phyloP scores from a whole-genome alignment of 2,113 vertebrate genomes.

The Axis porcinus region DNA sequence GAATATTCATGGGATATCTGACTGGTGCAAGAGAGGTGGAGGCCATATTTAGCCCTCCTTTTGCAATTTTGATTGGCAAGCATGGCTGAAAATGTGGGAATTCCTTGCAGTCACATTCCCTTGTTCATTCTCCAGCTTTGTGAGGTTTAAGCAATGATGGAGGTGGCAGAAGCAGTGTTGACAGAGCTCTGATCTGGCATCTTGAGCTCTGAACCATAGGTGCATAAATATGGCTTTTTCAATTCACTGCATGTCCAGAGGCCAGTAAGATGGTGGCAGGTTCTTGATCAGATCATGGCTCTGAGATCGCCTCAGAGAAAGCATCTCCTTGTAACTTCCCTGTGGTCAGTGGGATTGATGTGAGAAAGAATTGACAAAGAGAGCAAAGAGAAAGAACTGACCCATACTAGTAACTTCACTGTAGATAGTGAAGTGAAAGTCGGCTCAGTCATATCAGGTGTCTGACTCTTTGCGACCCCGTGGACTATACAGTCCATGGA shows the following conservation, averaged over 20 bases:
- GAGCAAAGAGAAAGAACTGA: neutral
- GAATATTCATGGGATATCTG: neutral
- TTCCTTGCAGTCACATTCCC: neutral
- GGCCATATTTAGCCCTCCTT: too few relatives aligned
- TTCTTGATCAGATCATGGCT: neutral
- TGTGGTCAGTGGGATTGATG: neutral
- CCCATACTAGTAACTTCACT: neutral
- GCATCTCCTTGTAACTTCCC: neutral
- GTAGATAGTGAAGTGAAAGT: neutral
- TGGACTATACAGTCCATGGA: neutral
- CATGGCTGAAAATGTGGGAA: accelerated
- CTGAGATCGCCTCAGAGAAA: neutral
- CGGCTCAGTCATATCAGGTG: accelerated
- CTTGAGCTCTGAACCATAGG: neutral
- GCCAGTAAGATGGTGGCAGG: neutral
- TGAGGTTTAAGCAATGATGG: neutral
- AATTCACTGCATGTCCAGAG: neutral
- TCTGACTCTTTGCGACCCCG: accelerated
- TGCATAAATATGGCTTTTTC: neutral
- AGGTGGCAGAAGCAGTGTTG: neutral
- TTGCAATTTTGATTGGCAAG: neutral
- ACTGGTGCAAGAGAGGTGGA: neutral
- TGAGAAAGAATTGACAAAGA: neutral
- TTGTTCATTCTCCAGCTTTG: neutral
- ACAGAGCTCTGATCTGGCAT: neutral